A percentile compares a stretch with the other conserved stretches of the same genome.
phyloP scores from a whole-genome alignment of 2,888 invertebrate genomes.

The Luperina testacea region DNA sequence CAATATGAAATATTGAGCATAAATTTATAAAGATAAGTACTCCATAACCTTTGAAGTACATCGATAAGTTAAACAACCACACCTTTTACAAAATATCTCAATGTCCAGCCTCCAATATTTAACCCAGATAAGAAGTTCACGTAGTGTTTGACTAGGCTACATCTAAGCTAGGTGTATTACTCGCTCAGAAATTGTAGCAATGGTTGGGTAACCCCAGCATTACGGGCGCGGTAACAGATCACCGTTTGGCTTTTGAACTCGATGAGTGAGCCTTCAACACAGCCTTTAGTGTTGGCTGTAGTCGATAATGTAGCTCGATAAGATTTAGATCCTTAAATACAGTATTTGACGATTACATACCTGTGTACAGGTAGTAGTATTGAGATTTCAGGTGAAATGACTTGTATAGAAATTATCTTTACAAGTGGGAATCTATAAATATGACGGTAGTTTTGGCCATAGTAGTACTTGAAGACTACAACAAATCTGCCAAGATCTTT shows the following conservation, averaged over 20 bases:
- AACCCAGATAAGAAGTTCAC: constrained; percentile 56
- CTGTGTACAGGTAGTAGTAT: neutral
- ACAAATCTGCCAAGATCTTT: neutral
- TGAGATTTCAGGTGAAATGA: neutral
- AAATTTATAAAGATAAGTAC: neutral
- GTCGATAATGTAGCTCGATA: constrained; percentile 23
- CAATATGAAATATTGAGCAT: neutral
- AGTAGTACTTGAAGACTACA: neutral
- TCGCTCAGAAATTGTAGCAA: constrained; percentile 73
- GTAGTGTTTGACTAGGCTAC: constrained; percentile 49
- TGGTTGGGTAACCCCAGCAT: constrained; percentile 76
- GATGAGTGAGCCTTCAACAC: constrained; percentile 87
- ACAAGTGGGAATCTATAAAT: neutral
- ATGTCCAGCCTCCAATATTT: constrained; percentile 49
- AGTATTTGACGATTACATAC: neutral
- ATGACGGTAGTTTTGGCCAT: neutral
- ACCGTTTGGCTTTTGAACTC: constrained; percentile 87
- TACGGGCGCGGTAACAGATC: constrained; percentile 79
- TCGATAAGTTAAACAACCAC: constrained; percentile 5
- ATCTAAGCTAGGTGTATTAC: constrained; percentile 47
- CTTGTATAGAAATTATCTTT: neutral
- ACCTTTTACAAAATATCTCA: constrained; percentile 46
- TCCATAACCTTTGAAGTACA: neutral
- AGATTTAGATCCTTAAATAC: neutral
- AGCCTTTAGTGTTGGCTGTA: constrained; percentile 59